Percentiles rank a stretch among this genome's conserved stretches.
These are phyloP conservation scores for Octonoba sinensis DNA, from an alignment of 2,888 invertebrate species.

Conservation along the genomic window DNA sequence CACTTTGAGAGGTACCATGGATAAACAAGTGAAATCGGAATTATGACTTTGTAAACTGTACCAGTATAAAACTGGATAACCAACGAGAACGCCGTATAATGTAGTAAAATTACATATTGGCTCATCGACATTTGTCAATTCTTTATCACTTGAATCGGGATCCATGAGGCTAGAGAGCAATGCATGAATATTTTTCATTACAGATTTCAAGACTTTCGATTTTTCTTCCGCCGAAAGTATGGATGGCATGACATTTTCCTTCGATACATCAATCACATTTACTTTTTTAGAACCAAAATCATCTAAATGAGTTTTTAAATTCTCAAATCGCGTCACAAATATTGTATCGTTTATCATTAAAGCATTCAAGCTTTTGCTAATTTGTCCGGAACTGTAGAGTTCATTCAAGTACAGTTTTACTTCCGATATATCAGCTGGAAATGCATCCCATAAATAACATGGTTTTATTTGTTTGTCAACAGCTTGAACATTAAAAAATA, in stretches of 20 bases:
- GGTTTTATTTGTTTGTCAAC: constrained; percentile 50
- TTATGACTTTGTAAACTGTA: constrained; percentile 25
- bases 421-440: constrained; percentile 33
- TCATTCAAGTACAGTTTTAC: constrained; percentile 26
- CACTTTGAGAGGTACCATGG: constrained; percentile 49
- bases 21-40: constrained; percentile 28
- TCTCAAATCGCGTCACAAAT: constrained; percentile 22
- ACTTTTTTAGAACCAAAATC: background rate
- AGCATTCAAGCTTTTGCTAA: background rate
- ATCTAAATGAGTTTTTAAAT: constrained; percentile 16
- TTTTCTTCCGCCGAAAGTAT: constrained; percentile 23
- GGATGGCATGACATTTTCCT: background rate
- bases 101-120: constrained; percentile 32
- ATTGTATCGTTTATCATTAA: constrained; percentile 23
- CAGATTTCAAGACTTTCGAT: constrained; percentile 3
- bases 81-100: constrained; percentile 33
- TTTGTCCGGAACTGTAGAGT: background rate
- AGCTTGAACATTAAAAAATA: constrained; percentile 23
- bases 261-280: constrained; percentile 35
- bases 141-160: background rate
- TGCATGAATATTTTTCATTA: constrained; percentile 2
- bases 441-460: constrained; percentile 52
- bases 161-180: constrained; percentile 1
- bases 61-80: constrained; percentile 56
- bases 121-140: background rate